Conservation (phyloP, 2,113 vertebrate species). For the Vireo altiloquus region DNA sequence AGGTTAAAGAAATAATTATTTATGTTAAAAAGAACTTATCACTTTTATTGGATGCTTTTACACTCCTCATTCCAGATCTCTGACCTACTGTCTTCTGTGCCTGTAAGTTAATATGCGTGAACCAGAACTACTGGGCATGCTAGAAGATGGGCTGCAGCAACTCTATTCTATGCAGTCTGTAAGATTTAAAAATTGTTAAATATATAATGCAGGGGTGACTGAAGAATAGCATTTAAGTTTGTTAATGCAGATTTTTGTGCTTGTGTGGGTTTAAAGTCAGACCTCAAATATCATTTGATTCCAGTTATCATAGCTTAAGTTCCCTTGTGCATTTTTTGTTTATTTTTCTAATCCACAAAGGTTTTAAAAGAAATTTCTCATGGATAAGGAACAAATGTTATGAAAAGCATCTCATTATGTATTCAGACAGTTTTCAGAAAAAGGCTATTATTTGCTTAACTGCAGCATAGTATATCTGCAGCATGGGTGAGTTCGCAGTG, state of each 20-base stretch:
- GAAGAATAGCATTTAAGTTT: constrained; percentile 9
- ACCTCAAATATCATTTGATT: constrained; percentile 14
- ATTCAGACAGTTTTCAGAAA: neutral
- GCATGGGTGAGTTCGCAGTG: neutral
- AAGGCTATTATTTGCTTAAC: neutral
- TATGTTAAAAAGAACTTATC: neutral
- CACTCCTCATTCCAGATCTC: neutral
- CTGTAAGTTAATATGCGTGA: neutral
- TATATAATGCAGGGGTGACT: neutral
- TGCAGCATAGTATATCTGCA: neutral
- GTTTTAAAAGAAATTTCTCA: constrained; percentile 33
- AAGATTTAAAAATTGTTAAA: neutral
- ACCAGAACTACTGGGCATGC: neutral
- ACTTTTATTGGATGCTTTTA: neutral
- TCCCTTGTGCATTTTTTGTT: constrained; percentile 14
- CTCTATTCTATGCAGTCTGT: neutral
- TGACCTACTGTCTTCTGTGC: neutral
- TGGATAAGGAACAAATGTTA: neutral
- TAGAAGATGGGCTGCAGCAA: neutral
- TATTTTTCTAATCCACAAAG: neutral
- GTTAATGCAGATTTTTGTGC: neutral
- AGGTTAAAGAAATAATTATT: neutral
- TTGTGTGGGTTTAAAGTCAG: neutral
- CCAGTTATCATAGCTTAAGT: neutral
- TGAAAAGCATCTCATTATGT: constrained; percentile 5